Conservation (phyloP, 2,888 invertebrate genomes). For the Salpingus planirostris region DNA sequence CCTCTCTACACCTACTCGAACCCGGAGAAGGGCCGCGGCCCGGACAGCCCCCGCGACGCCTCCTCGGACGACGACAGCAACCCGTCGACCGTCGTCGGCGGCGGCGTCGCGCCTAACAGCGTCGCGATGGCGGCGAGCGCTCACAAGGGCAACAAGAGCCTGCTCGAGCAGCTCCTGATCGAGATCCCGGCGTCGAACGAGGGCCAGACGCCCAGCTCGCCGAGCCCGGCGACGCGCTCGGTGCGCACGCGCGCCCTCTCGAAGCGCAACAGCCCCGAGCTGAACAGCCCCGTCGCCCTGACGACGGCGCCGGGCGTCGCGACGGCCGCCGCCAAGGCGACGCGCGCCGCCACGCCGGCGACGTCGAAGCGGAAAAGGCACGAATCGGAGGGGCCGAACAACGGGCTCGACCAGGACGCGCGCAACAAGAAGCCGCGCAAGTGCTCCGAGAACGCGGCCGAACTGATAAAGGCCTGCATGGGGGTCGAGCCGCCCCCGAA, state of each 20-base stretch:
- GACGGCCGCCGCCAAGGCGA: conserved; percentile 21
- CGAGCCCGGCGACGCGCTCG: conserved; percentile 41
- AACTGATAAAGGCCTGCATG: conserved; percentile 40
- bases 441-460: conserved; percentile 43
- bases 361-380: conserved; percentile 62
- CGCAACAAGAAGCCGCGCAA: conserved; percentile 43
- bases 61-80: conserved; percentile 31
- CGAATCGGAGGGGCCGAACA: conserved; percentile 68
- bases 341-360: conserved; percentile 20
- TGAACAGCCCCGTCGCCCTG: conserved; percentile 30
- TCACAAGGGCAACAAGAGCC: conserved; percentile 45
- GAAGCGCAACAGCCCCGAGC: conserved; percentile 57
- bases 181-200: conserved; percentile 57
- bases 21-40: conserved; percentile 50
- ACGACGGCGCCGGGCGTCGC: conserved; percentile 14
- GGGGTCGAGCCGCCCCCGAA: conserved; percentile 31
- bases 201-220: conserved; percentile 33
- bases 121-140: conserved; percentile 7
- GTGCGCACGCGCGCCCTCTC: conserved; percentile 60
- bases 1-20: conserved; percentile 72
- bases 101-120: conserved; percentile 1
- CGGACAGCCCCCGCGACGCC: conserved; percentile 36
- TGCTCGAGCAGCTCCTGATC: conserved; percentile 71
- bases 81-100: conserved; percentile 14
- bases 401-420: conserved; percentile 19